phyloP scores from a whole-genome alignment of 92 coral and sea anemone genomes.

The Paramuricea clavata region DNA sequence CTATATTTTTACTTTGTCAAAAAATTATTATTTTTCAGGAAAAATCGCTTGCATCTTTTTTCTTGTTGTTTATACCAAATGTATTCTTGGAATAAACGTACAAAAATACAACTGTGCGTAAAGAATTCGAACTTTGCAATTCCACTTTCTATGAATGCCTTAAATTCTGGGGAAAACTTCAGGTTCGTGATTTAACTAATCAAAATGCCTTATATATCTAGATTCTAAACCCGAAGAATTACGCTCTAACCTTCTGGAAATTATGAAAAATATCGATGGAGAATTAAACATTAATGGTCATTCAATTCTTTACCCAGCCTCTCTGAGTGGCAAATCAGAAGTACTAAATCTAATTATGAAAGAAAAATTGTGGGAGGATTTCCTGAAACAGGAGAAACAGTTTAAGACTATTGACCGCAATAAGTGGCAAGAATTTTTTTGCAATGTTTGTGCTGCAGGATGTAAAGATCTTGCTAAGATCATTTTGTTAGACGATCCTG shows the following conservation, averaged over 20 bases:
- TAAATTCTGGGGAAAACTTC: too few relatives aligned
- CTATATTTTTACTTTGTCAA: too few relatives aligned
- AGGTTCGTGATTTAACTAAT: too few relatives aligned
- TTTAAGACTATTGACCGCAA: too few relatives aligned
- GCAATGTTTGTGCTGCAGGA: slow-evolving; percentile 11
- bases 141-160: too few relatives aligned
- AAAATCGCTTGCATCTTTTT: too few relatives aligned
- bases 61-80: too few relatives aligned
- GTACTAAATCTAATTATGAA: not conserved
- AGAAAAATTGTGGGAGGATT: not conserved
- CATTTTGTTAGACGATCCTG: not conserved
- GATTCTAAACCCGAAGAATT: not conserved
- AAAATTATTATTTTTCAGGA: too few relatives aligned
- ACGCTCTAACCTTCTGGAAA: not conserved
- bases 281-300: too few relatives aligned
- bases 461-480: not conserved
- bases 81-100: too few relatives aligned
- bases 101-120: too few relatives aligned
- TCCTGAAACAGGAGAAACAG: not conserved
- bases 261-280: not conserved
- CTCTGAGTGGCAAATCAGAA: slow-evolving; percentile 5
- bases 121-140: too few relatives aligned
- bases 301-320: slow-evolving; percentile 11
- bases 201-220: not conserved
- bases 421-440: not conserved